A percentile compares a stretch with the other conserved stretches of the same genome.
phyloP scores from a whole-genome alignment of 2,113 vertebrate species.

The Xerus inauris region DNA sequence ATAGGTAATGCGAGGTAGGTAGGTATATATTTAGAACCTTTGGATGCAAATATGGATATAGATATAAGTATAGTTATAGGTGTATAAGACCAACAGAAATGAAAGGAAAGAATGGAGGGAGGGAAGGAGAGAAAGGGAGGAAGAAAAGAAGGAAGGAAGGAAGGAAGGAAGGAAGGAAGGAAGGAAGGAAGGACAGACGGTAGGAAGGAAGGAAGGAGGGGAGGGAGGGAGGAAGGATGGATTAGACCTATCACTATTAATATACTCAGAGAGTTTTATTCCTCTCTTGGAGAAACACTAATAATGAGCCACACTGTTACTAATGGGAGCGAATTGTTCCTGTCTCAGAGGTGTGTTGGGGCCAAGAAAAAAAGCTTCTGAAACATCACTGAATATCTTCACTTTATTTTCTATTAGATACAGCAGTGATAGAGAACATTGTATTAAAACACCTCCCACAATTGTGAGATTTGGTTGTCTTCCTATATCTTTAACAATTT shows the following conservation, averaged over 20 bases:
- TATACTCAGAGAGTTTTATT: neutral
- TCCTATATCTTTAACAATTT: neutral
- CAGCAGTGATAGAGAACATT: accelerated
- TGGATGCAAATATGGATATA: neutral
- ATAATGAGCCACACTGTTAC: neutral
- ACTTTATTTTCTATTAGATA: neutral
- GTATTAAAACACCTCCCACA: neutral
- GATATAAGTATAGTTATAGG: neutral
- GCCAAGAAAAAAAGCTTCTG: neutral
- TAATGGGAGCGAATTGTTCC: neutral
- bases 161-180: neutral
- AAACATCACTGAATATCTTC: neutral
- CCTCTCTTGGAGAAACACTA: neutral
- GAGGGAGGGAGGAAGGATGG: no score
- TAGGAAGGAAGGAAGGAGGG: neutral
- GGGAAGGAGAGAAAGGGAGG: neutral
- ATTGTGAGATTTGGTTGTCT: neutral
- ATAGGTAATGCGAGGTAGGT: neutral
- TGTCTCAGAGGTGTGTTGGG: neutral
- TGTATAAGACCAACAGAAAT: neutral
- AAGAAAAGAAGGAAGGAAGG: neutral
- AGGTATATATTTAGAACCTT: neutral
- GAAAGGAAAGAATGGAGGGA: neutral
- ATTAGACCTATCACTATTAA: neutral
- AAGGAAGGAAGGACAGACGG: accelerated